Base-by-base conservation (phyloP, 1,140 invertebrate genomes). In the Littorina saxatilis region DNA sequence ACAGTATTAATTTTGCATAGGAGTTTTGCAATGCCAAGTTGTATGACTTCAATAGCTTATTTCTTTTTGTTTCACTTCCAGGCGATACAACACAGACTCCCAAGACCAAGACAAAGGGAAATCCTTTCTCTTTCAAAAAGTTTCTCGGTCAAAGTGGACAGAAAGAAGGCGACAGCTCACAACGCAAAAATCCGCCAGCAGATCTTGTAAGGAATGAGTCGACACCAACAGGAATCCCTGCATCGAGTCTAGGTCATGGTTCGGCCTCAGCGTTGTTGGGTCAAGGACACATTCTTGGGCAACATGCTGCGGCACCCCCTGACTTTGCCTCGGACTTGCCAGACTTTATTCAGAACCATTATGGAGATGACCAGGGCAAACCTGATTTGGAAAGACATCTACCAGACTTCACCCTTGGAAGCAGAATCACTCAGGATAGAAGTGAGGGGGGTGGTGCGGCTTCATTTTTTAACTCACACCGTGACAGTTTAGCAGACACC, bases 41-140 rank as follows among this genome's bases (percentile, higher is more conserved):
- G n/a, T n/a, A n/a, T n/a, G n/a, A n/a, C n/a, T n/a, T n/a, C n/a
- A n/a, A n/a, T n/a, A n/a, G n/a, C n/a, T n/a, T n/a, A n/a, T n/a
- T n/a, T n/a, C n/a, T n/a, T n/a, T n/a, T n/a, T n/a, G n/a, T n/a
- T n/a, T 68, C 9, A 35, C 11, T 76, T 81, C 76, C 82, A 81
- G 80, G 74, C 43, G 43, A 63, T 15, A 29, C 50, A 23, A 75
- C 27, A 35, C 58, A 81, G 50, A 61, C 27, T 40, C 29, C 73
- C 61, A 81, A 61, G 82, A 61, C 79, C 13, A 89, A 87, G 50
- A 90, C 88, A 74, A 88, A 88, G 52, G 79, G 70, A 72, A 91
- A 91, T 72, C 91, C 91, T 63, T 91, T 91, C 84, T 90, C 89
- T 15, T 91, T 91, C 76, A 91, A 91, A 82, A 90, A 88, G 73